These are phyloP conservation scores for Erebia aethiops DNA, from an alignment of 2,888 invertebrate species.

Conservation along the genomic window DNA sequence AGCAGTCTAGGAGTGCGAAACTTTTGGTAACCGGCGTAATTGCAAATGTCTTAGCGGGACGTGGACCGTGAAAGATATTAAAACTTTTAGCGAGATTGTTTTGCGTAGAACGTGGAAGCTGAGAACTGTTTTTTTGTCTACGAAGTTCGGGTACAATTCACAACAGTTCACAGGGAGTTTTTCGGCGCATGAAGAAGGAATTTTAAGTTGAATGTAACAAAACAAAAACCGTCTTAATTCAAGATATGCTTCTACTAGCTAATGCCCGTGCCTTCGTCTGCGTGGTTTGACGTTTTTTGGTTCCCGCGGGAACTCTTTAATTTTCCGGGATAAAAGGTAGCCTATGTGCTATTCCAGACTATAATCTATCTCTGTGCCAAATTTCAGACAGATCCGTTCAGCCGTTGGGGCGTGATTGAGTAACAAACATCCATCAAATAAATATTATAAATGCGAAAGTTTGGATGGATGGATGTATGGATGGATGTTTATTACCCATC, in stretches of 20 bases:
- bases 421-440: no score
- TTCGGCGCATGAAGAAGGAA: constrained; percentile 15
- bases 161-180: constrained; percentile 18
- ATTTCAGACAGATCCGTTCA: no score
- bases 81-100: constrained; percentile 38
- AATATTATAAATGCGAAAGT: no score
- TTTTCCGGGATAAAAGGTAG: no score
- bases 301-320: no score
- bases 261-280: no score
- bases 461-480: no score
- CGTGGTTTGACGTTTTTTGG: no score
- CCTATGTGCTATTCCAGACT: no score
- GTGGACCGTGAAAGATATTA: constrained; percentile 28
- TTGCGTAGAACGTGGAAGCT: constrained; percentile 20
- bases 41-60: constrained; percentile 33
- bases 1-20: constrained; percentile 34
- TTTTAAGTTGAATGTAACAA: constrained; percentile 2
- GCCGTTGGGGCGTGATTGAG: no score
- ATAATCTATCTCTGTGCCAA: no score
- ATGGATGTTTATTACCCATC: no score
- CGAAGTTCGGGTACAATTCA: constrained; percentile 15
- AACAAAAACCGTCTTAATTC: not conserved
- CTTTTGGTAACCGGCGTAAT: constrained; percentile 34
- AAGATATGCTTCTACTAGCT: constrained; percentile 1
- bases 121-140: constrained; percentile 17